These are phyloP conservation scores for Lepus oiostolus DNA, from an alignment of 2,797 vertebrate species.

Conservation along the genomic window DNA sequence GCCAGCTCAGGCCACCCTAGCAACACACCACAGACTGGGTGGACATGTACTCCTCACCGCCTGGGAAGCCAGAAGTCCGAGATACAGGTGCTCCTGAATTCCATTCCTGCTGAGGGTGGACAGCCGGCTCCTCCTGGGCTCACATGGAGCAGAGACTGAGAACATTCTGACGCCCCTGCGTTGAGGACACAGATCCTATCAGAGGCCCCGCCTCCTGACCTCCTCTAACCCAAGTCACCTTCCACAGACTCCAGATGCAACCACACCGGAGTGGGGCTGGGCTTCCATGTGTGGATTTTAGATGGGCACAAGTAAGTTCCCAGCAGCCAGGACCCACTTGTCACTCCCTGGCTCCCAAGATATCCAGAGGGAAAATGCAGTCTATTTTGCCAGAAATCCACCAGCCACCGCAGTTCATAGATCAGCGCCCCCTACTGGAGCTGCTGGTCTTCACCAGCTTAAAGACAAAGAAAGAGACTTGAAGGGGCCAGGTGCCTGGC, in stretches of 20 bases:
- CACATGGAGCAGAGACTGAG: too few relatives aligned
- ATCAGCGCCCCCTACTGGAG: neutral
- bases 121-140: neutral
- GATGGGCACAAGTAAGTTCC: neutral
- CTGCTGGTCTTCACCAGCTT: neutral
- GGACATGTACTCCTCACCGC: neutral
- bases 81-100: neutral
- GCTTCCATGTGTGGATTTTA: neutral
- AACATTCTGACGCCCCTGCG: neutral
- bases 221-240: neutral
- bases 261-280: neutral
- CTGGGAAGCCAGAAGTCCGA: neutral
- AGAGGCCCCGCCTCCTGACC: neutral
- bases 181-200: neutral
- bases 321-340: neutral
- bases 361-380: neutral
- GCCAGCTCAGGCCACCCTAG: neutral
- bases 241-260: neutral
- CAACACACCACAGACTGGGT: neutral
- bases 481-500: neutral
- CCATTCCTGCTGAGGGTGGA: neutral
- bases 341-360: too few relatives aligned
- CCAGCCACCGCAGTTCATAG: neutral
- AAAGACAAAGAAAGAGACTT: neutral
- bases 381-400: neutral